Evolutionary conservation across 2,888 invertebrate genomes (phyloP).

Genomic region (Podabrus alpinus): DNA sequence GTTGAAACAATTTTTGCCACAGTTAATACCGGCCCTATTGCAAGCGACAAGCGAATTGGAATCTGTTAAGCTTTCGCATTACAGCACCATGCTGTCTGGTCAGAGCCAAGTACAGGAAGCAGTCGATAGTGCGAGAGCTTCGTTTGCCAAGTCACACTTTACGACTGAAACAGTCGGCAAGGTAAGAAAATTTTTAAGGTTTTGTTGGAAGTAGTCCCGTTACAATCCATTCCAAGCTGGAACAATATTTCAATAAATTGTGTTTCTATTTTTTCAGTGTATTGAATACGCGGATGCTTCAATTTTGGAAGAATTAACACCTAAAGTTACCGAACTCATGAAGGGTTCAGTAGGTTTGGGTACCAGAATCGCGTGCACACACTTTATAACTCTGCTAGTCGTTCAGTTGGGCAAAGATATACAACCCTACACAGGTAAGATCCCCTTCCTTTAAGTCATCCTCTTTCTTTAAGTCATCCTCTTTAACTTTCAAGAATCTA

Average conservation of each 20-base stretch:
- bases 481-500: too few species aligned
- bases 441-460: neutral
- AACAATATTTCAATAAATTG: neutral
- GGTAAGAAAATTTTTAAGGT: constrained; percentile 52
- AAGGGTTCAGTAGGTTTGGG: constrained; percentile 80
- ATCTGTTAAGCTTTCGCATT: constrained; percentile 75
- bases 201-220: too few species aligned
- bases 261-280: constrained; percentile 54
- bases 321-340: constrained; percentile 80
- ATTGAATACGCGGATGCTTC: constrained; percentile 75
- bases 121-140: constrained; percentile 79
- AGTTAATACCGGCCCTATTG: constrained; percentile 81
- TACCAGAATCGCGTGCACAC: constrained; percentile 80
- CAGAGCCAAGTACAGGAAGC: constrained; percentile 74
- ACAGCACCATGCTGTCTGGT: constrained; percentile 71
- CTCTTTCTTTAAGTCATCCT: too few species aligned
- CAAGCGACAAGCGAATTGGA: constrained; percentile 88
- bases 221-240: too few species aligned
- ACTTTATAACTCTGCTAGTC: constrained; percentile 74
- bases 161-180: constrained; percentile 87
- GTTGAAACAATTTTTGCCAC: constrained; percentile 79
- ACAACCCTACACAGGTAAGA: constrained; percentile 61
- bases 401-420: constrained; percentile 59
- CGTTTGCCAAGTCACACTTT: constrained; percentile 81
- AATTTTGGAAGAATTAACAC: constrained; percentile 78